Evolutionary conservation across 2,888 invertebrate species (phyloP), one percentile per base, ranked within the genome.

Genomic region (Nomada goodeniana): DNA sequence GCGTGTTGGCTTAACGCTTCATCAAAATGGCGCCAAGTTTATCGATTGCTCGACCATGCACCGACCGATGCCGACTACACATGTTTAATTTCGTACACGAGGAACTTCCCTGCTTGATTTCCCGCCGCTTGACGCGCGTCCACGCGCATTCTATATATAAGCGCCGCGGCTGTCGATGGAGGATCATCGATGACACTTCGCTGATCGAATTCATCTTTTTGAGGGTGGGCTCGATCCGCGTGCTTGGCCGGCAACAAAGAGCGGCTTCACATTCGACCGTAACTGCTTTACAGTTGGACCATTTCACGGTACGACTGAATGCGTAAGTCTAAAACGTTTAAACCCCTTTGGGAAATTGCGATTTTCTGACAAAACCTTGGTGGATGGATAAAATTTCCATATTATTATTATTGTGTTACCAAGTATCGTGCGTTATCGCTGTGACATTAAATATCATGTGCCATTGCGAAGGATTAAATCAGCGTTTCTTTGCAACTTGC

Each of bases 1-100:
- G 63, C 73, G 74, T 76, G 76, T 74, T 80, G 83, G 83, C 82
- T 72, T 76, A 73, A 81, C 80, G 85, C 85, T 87, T 87, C 88
- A 73, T 75, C 85, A 80, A 86, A 87, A 83, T 87, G 83, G 76
- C 85, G 73, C 68, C 78, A 67, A 70, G 82, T 76, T 82, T 82
- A 82, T 73, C 76, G 82, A 82, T 76, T 65, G 42, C 59, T 20
- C 44, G 29, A 26, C 36, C 9, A n/a, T 52, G 59, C 57, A 36
- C 20, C 26, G 50, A 57, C 44, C 55, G 69, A 13, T 10, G 63
- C 69, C 69, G 55, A 60, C 69, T 47, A 73, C 82, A 61, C 80
- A 18, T 61, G 80, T 80, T 80, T 82, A 70, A 71, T 80, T 81
- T 69, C 80, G n/a, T 67, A 71, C 70, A 50, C 55, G 63, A 53